Percentiles rank a stretch among this genome's conserved stretches.
These are phyloP conservation scores for Tenthredo distinguenda DNA, from an alignment of 2,888 invertebrate genomes.

Conservation along the genomic window DNA sequence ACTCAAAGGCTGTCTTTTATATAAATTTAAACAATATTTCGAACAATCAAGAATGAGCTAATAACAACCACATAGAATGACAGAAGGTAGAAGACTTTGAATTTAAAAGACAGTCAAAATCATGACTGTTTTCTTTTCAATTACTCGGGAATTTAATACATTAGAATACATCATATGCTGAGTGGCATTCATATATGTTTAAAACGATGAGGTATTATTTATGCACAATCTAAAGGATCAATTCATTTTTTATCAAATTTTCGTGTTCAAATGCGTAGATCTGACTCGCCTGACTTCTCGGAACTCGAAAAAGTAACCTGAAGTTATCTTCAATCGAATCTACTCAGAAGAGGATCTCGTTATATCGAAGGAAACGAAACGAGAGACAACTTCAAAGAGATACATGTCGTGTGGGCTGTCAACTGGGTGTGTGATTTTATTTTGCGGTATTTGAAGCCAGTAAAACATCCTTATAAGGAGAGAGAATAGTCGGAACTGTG, in stretches of 20 bases:
- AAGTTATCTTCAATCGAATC: conserved; percentile 5
- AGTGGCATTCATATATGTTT: not conserved
- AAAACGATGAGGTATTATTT: not conserved
- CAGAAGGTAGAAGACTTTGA: conserved; percentile 5
- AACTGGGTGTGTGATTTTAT: conserved; percentile 43
- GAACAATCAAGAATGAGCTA: not conserved
- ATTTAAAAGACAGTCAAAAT: conserved; percentile 20
- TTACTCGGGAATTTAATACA: not conserved
- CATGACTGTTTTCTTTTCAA: not conserved
- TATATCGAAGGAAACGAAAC: not conserved
- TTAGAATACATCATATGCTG: not conserved
- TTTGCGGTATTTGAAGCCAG: not conserved
- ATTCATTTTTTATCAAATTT: not conserved
- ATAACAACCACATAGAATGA: not conserved
- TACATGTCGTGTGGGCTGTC: conserved; percentile 40
- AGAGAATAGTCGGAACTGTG: not conserved
- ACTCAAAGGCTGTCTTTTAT: not conserved
- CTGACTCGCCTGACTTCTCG: not conserved
- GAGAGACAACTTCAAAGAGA: not conserved
- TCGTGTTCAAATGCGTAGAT: not conserved
- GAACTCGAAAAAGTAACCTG: not conserved
- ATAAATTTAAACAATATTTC: not conserved
- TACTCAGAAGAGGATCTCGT: not conserved
- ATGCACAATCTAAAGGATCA: not conserved
- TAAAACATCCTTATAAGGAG: conserved; percentile 49